These are phyloP conservation scores for Himalopsyche anomala DNA, from an alignment of 2,888 invertebrate genomes.

Conservation along the genomic window DNA sequence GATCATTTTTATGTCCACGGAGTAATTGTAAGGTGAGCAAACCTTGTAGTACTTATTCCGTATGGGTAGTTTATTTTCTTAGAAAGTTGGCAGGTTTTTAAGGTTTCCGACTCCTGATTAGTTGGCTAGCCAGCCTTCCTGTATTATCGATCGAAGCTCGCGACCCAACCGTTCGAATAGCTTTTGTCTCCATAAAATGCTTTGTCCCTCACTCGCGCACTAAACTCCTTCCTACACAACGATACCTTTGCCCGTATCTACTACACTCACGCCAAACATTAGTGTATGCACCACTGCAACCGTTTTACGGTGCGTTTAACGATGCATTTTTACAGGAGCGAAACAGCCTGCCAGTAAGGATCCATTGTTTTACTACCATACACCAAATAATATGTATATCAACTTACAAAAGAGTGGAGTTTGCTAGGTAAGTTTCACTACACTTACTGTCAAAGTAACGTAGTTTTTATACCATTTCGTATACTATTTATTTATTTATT, in stretches of 20 bases:
- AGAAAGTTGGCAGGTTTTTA: not conserved
- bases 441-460: too few species aligned
- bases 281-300: constrained; percentile 19
- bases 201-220: constrained; percentile 12
- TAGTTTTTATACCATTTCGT: too few species aligned
- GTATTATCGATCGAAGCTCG: constrained; percentile 7
- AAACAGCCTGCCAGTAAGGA: not conserved
- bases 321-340: constrained; percentile 8
- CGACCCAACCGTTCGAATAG: constrained; percentile 14
- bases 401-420: too few species aligned
- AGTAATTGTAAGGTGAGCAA: too few species aligned
- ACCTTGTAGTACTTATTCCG: too few species aligned
- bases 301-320: constrained; percentile 34
- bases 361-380: not conserved
- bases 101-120: not conserved
- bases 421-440: too few species aligned
- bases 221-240: not conserved
- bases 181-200: constrained; percentile 30
- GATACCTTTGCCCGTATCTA: not conserved
- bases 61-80: too few species aligned
- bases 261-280: not conserved
- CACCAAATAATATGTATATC: not conserved
- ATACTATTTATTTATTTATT: too few species aligned
- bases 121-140: not conserved
- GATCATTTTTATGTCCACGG: too few species aligned